A percentile compares a stretch with the other conserved stretches of the same genome.
Evolutionary conservation across 1,140 invertebrate species (phyloP).

Genomic region (Pristionchus pacificus): DNA sequence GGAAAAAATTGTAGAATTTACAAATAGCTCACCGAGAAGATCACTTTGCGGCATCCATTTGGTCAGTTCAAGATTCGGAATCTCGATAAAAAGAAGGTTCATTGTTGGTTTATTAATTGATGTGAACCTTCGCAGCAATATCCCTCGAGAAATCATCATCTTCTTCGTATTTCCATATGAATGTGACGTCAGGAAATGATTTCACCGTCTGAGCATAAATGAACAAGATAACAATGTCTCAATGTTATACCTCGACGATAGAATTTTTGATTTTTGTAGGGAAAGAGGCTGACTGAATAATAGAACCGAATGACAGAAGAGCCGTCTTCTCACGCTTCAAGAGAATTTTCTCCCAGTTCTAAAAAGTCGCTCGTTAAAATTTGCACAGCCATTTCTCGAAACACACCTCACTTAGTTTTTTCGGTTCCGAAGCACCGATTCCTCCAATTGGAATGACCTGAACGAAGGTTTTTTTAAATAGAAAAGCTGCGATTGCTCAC

Average conservation of each 20-base stretch:
- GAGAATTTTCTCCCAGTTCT: constrained; percentile 17
- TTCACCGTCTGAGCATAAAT: not conserved
- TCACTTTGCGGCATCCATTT: constrained; percentile 30
- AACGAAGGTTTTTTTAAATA: too few relatives aligned
- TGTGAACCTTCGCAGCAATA: constrained; percentile 14
- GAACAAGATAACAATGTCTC: not conserved
- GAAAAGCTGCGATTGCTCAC: too few relatives aligned
- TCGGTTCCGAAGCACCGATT: constrained; percentile 12
- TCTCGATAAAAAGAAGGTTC: too few relatives aligned
- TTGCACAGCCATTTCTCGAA: too few relatives aligned
- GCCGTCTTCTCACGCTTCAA: constrained; percentile 15
- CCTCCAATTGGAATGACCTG: too few relatives aligned
- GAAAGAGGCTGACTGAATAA: constrained; percentile 17
- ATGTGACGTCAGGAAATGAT: constrained; percentile 15
- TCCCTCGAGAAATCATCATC: constrained; percentile 15
- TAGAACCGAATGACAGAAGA: constrained; percentile 26
- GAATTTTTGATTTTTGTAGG: constrained; percentile 16
- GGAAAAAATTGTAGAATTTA: too few relatives aligned
- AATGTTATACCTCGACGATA: constrained; percentile 12
- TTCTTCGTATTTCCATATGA: constrained; percentile 33
- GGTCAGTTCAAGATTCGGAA: too few relatives aligned
- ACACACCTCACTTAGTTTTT: constrained; percentile 12
- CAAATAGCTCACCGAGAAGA: constrained; percentile 25
- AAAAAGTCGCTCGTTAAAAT: constrained; percentile 1
- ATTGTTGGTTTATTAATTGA: too few relatives aligned